phyloP scores from a whole-genome alignment of 2,797 vertebrate genomes.

The Lutjanus argentimaculatus region DNA sequence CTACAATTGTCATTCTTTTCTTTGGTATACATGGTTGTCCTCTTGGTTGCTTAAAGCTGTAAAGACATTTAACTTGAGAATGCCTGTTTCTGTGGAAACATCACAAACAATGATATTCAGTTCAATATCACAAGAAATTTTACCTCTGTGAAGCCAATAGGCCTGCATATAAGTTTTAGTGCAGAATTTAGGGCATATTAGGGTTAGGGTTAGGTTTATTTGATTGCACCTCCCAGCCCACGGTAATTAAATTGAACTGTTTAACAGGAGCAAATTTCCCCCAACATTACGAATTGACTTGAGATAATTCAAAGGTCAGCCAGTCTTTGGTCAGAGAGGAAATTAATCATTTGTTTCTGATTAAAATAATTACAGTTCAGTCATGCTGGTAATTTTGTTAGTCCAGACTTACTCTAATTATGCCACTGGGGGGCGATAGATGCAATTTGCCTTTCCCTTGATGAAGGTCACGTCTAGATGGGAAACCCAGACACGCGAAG shows the following conservation, averaged over 20 bases:
- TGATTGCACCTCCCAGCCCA: neutral
- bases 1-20: neutral
- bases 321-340: neutral
- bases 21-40: too few relatives aligned
- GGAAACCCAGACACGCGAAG: too few relatives aligned
- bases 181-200: too few relatives aligned
- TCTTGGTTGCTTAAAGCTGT: neutral
- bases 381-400: neutral
- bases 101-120: neutral
- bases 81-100: neutral
- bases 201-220: too few relatives aligned
- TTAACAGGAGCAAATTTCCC: slow-evolving; percentile 1
- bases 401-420: fast-evolving
- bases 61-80: neutral
- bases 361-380: neutral
- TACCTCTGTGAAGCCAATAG: neutral
- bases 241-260: neutral
- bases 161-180: neutral
- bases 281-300: neutral
- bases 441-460: slow-evolving; percentile 1
- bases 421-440: slow-evolving; percentile 45
- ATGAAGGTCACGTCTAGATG: neutral
- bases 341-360: neutral
- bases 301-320: too few relatives aligned
- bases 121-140: neutral